Base-by-base conservation (phyloP, 2,113 vertebrate species). In the Camelus dromedarius region DNA sequence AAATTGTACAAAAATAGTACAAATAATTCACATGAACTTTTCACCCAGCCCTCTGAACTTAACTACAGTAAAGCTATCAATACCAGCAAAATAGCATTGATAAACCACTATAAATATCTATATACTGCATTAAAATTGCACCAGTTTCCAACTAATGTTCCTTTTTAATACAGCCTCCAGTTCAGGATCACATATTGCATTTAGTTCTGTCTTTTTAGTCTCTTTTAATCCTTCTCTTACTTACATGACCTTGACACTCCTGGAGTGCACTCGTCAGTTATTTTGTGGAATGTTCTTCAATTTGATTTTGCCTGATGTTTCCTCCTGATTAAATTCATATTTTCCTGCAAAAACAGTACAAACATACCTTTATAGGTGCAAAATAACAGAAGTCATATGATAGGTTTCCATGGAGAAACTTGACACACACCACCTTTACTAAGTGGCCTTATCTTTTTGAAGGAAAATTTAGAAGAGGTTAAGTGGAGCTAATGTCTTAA, bases 321-420 rank as follows among this genome's bases (percentile, higher is more conserved):
- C 48, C 35, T 82, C 4, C n/a, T 70, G 30, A 15, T 86, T 58
- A 80, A 87, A 50, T 30, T 62, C 7, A 19, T 0, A 26, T 7
- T 80, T 88, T 84, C 30, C 16, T 50, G 35, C 11, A 79, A 87
- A 10, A 89, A 50, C 3, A 73, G 6, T 11, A 60, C 6, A 46
- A 48, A 16, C 4, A 0, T 58, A 9, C 5, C 16, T 24, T 88
- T 28, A 5, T 18, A 30, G 6, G 0, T 52, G 22, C 13, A 19
- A 30, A 3, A 0, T 14, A 52, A 28, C 2, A 15, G 38, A 4
- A 14, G 2, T 14, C 14, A 3, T 7, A 18, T 24, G 2, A 15
- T 46, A 35, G 22, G 10, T 5, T 48, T 93, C 38, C 26, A 8
- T 6, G 38, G 50, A 79, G 35, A 87, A 92, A 62, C 24, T 18